Conservation (phyloP, 2,113 vertebrate species). For the Mystacornis crossleyi region DNA sequence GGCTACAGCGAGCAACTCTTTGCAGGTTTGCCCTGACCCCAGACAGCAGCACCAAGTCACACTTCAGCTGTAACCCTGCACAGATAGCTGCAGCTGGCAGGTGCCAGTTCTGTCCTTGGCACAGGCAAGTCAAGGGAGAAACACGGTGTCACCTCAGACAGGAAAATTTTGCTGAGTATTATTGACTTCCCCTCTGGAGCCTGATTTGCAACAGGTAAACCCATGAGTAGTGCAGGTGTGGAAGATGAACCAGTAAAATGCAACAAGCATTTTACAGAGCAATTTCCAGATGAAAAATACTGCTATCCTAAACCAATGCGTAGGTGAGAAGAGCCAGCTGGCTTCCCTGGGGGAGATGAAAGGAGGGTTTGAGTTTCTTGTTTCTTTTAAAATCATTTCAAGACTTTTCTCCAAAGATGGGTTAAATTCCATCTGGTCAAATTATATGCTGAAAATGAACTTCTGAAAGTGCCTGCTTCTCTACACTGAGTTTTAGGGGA, state of each 20-base stretch:
- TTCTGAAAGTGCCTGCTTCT: not conserved
- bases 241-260: not conserved
- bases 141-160: not conserved
- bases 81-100: not conserved
- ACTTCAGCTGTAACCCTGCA: accelerated
- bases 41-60: accelerated
- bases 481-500: not conserved
- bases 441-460: not conserved
- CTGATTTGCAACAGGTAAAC: not conserved
- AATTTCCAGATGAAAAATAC: not conserved
- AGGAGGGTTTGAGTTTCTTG: not conserved
- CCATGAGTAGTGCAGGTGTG: accelerated
- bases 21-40: not conserved
- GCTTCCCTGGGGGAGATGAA: not conserved
- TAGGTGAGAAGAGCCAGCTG: not conserved
- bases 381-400: not conserved
- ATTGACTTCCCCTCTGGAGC: not conserved
- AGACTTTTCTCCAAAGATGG: not conserved
- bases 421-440: not conserved
- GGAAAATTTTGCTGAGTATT: not conserved
- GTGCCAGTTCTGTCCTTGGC: not conserved
- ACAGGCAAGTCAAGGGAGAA: not conserved
- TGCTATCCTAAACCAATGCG: accelerated
- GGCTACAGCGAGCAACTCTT: not conserved
- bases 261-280: not conserved